A percentile compares a stretch with the other conserved stretches of the same genome.
Evolutionary conservation across 2,113 vertebrate species (phyloP).

Genomic region (Accipiter virgatus): DNA sequence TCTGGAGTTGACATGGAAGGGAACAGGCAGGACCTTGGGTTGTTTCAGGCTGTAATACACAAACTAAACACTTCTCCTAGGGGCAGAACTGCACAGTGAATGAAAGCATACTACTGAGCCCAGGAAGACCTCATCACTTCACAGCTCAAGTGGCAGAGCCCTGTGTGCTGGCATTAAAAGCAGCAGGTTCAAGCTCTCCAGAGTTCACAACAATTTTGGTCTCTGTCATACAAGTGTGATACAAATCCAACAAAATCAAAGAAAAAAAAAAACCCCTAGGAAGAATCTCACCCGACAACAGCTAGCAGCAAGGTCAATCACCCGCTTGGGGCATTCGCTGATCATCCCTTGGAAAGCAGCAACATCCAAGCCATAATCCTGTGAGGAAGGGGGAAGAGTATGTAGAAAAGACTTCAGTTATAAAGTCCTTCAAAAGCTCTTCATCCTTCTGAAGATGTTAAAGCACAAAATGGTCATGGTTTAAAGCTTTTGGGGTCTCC

Average conservation of each 20-base stretch:
- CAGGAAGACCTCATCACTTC: not conserved
- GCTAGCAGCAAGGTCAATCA: conserved; percentile 78
- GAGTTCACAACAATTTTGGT: not conserved
- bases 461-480: not conserved
- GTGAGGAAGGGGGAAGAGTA: not conserved
- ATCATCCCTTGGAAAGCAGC: conserved; percentile 77
- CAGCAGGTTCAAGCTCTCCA: not conserved
- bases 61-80: not conserved
- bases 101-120: not conserved
- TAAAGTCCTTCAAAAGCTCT: not conserved
- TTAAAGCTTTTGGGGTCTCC: not conserved
- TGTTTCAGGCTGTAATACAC: not conserved
- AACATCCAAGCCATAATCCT: conserved; percentile 87
- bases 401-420: not conserved
- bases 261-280: not conserved
- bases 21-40: not conserved
- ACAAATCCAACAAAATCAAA: not conserved
- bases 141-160: not conserved
- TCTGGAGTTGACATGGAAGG: not conserved
- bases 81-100: not conserved
- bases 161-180: not conserved
- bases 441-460: not conserved
- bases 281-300: conserved; percentile 79
- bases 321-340: conserved; percentile 73
- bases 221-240: not conserved